Percentiles rank a stretch among this genome's conserved stretches.
Conservation (phyloP, 1,140 invertebrate species). For the Dufourea novaeangliae region DNA sequence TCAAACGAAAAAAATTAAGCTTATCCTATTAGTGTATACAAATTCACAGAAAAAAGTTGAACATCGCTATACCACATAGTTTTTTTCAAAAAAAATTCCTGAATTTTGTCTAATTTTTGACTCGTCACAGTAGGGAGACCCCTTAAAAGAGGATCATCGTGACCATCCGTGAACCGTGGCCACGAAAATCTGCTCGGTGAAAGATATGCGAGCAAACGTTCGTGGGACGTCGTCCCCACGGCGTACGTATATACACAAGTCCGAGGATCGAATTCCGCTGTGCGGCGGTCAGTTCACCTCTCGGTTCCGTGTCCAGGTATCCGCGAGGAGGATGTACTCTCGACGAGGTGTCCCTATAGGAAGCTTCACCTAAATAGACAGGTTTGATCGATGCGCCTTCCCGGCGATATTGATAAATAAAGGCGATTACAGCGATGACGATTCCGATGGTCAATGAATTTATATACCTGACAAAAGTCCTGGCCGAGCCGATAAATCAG, state of each 20-base stretch:
- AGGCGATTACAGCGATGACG: conserved; percentile 69
- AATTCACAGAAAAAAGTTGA: no score
- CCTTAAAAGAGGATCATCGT: no score
- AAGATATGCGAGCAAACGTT: background rate
- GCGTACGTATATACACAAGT: no score
- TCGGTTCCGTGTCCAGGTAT: background rate
- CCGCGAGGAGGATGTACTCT: background rate
- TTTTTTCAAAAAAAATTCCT: no score
- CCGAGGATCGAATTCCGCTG: conserved; percentile 10
- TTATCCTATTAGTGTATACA: no score
- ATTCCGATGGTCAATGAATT: conserved; percentile 68
- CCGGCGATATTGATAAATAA: conserved; percentile 69
- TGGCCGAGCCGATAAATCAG: conserved; percentile 73
- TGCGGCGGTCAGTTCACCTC: no score
- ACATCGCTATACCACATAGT: no score
- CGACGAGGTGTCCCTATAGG: conserved; percentile 40
- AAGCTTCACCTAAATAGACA: conserved; percentile 61
- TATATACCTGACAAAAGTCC: conserved; percentile 65
- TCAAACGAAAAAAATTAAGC: no score
- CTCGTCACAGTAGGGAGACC: no score
- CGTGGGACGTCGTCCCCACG: background rate
- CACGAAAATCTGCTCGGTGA: background rate
- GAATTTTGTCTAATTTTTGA: no score
- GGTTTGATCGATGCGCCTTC: conserved; percentile 62
- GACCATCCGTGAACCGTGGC: background rate